A percentile compares a stretch with the other conserved stretches of the same genome.
Conservation (phyloP, 1,140 invertebrate genomes). For the Augochlora pura region DNA sequence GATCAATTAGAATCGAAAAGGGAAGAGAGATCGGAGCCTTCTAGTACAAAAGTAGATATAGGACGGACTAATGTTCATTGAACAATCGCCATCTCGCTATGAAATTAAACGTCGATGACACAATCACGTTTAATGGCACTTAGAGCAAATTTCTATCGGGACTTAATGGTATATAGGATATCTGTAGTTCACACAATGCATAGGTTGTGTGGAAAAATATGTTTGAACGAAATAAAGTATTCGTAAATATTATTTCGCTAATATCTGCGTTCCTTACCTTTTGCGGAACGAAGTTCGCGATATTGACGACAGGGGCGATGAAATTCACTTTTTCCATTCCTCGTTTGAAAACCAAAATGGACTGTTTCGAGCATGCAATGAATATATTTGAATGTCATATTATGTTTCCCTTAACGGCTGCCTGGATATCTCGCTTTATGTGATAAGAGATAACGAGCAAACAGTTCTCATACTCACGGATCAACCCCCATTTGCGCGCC, state of each 20-base stretch:
- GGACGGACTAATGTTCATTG: slow-evolving; percentile 43
- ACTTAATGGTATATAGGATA: slow-evolving; percentile 31
- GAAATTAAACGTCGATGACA: background rate
- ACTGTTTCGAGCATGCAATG: background rate
- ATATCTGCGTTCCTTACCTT: slow-evolving; percentile 2
- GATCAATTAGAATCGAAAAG: slow-evolving; percentile 13
- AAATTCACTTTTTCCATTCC: background rate
- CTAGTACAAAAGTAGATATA: slow-evolving; percentile 48
- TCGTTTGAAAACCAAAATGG: background rate
- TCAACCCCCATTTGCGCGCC: background rate
- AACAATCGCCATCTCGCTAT: slow-evolving; percentile 4
- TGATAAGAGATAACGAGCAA: background rate
- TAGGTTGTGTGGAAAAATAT: slow-evolving; percentile 16
- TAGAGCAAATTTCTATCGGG: slow-evolving; percentile 25
- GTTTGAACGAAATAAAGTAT: slow-evolving; percentile 36
- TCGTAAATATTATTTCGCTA: slow-evolving; percentile 5
- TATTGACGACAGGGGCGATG: background rate
- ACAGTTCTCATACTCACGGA: background rate
- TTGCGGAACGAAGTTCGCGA: background rate
- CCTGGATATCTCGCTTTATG: no score
- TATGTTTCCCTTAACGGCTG: background rate
- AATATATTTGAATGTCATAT: background rate
- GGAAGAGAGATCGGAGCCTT: slow-evolving; percentile 14
- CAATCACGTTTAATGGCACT: background rate
- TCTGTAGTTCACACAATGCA: background rate